Evolutionary conservation across 2,888 invertebrate genomes (phyloP).

Genomic region (Meteorus cinctellus): DNA sequence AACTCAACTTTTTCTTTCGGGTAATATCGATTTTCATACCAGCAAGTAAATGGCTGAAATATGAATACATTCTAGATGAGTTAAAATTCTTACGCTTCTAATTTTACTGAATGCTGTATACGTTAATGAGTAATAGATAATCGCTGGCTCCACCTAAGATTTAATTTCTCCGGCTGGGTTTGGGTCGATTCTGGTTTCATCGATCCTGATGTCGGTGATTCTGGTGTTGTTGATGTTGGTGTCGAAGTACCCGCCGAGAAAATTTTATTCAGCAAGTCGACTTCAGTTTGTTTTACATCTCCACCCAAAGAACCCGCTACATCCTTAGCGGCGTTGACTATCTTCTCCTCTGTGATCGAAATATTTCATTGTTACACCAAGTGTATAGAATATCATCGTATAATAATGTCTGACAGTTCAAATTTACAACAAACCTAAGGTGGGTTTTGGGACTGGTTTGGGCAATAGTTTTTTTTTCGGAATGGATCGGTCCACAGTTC

Average conservation of each 20-base stretch:
- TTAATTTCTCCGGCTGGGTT: neutral
- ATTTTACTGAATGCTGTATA: neutral
- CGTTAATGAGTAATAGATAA: neutral
- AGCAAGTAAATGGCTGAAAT: slow-evolving; percentile 80
- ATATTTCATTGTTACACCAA: slow-evolving; percentile 24
- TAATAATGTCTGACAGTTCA: neutral
- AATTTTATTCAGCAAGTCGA: slow-evolving; percentile 82
- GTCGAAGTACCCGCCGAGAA: slow-evolving; percentile 71
- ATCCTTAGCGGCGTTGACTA: slow-evolving; percentile 80
- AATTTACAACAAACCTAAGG: slow-evolving; percentile 24
- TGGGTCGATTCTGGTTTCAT: no score
- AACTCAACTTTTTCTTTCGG: slow-evolving; percentile 65
- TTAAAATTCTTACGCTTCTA: slow-evolving; percentile 2
- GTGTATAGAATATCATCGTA: neutral
- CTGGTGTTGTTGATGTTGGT: neutral
- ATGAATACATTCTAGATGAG: neutral
- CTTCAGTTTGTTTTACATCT: slow-evolving; percentile 81
- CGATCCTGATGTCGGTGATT: neutral
- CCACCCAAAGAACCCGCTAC: slow-evolving; percentile 84
- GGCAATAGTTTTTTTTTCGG: slow-evolving; percentile 45
- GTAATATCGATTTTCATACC: slow-evolving; percentile 86
- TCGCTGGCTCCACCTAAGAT: slow-evolving; percentile 9
- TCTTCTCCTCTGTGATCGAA: slow-evolving; percentile 63
- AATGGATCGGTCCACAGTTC: slow-evolving; percentile 23
- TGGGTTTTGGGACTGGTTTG: slow-evolving; percentile 35